Evolutionary conservation across 2,888 invertebrate species (phyloP).

Genomic region (Athripsodes cinereus): DNA sequence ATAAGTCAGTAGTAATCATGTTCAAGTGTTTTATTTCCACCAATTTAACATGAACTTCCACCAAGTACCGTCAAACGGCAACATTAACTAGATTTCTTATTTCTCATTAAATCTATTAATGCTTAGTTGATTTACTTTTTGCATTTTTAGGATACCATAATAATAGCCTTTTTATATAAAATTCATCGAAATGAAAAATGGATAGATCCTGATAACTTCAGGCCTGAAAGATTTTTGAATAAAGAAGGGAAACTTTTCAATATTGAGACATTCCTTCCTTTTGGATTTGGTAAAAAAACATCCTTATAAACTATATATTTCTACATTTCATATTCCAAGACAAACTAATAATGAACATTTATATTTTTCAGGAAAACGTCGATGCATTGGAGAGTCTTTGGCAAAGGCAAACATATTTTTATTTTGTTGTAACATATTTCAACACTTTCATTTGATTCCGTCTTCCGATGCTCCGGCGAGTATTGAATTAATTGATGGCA

Average conservation of each 20-base stretch:
- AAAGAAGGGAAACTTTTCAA: conserved; percentile 45
- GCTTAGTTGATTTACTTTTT: too few relatives aligned
- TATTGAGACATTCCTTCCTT: conserved; percentile 54
- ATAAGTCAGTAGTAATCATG: too few relatives aligned
- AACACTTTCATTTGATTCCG: conserved; percentile 37
- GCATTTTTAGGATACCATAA: conserved; percentile 38
- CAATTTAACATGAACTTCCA: too few relatives aligned
- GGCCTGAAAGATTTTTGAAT: conserved; percentile 58
- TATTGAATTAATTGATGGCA: conserved; percentile 33
- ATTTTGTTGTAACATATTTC: conserved; percentile 49
- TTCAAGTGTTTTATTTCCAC: too few relatives aligned
- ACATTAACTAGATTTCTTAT: too few relatives aligned
- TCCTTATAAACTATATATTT: background rate
- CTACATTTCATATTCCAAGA: conserved; percentile 1
- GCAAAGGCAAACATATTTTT: conserved; percentile 57
- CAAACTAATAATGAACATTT: conserved; percentile 14
- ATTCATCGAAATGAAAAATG: conserved; percentile 49
- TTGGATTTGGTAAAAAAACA: conserved; percentile 55
- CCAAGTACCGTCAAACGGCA: too few relatives aligned
- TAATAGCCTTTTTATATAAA: conserved; percentile 49
- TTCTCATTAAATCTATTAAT: too few relatives aligned
- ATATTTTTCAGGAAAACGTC: conserved; percentile 51
- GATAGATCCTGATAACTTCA: conserved; percentile 53
- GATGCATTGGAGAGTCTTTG: conserved; percentile 58
- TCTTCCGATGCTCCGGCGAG: conserved; percentile 28